Conservation (phyloP, 2,797 vertebrate species). For the Myoxocephalus aenaeus region DNA sequence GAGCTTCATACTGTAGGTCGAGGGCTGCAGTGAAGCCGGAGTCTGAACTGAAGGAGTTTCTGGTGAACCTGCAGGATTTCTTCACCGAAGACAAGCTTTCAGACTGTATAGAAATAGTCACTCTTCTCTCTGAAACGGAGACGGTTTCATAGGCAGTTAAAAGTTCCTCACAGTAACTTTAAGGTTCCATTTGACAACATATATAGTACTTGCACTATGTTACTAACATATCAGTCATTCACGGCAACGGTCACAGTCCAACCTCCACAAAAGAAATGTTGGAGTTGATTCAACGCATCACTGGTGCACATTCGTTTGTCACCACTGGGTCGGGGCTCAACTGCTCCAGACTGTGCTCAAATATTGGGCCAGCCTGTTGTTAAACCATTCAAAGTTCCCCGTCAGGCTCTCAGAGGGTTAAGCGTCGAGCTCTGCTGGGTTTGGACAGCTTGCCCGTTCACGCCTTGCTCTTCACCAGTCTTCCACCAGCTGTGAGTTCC, state of each 20-base stretch:
- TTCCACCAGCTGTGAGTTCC: neutral
- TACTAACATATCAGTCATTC: neutral
- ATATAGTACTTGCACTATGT: neutral
- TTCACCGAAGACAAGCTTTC: no score
- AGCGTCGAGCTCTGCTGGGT: neutral
- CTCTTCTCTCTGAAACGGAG: neutral
- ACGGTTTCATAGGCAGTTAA: neutral
- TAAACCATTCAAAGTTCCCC: neutral
- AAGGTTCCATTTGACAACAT: constrained; percentile 16
- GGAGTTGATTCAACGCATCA: neutral
- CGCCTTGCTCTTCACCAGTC: neutral
- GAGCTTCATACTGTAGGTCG: neutral
- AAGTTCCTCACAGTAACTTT: neutral
- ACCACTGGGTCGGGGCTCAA: neutral
- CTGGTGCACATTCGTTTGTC: neutral
- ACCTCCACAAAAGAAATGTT: constrained; percentile 7
- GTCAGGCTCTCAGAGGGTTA: neutral
- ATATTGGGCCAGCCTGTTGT: neutral
- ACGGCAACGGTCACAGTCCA: neutral
- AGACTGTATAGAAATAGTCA: no score
- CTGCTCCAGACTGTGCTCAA: neutral
- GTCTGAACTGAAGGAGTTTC: no score
- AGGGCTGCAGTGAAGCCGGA: no score
- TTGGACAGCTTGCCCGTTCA: no score
- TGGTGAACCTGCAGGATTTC: no score